Base-by-base conservation (phyloP, 2,113 vertebrate genomes). In the Leiothrix lutea region DNA sequence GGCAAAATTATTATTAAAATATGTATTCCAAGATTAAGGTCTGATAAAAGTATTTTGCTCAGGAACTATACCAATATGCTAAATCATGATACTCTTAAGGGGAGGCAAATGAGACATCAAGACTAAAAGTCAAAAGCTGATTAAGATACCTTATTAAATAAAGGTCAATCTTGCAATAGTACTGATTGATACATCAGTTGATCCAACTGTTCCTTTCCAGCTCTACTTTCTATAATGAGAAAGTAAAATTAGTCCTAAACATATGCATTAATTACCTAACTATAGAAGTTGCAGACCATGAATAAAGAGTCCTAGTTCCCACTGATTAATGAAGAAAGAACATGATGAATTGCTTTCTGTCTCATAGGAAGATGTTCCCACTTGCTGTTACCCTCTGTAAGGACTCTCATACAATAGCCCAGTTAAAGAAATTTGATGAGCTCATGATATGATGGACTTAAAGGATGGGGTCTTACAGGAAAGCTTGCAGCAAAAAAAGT, bases 161-260 rank as follows among this genome's bases (percentile, higher is more conserved):
- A 96, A 95, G 94, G 92, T 96, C 93, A 95, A 45, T 69, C 90
- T 90, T 26, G 19, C 75, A 60, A 23, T 53, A 88, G 71, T 71
- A 51, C 92, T 95, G 95, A 92, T 88, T 94, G 93, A 96, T 97
- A 47, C 22, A 88, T 95, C 90, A 96, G 88, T 88, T 96, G 92
- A 96, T 96, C 86, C 72, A 90, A 74, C 40, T 38, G 80, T 64
- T 92, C 72, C 61, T 90, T 94, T 72, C 65, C 90, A 92, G 58
- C 56, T 83, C 85, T 56, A 78, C 92, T 93, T 96, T 88, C 82
- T 90, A 33, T 96, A 91, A 96, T 93, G 71, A 93, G 92, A 80
- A 92, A 89, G 80, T 92, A 93, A 96, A 95, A 97, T 95, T 82
- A 95, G 71, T 88, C 85, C 56, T 86, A 90, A 96, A 60, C 56